Evolutionary conservation across 2,113 vertebrate genomes (phyloP), one percentile per base, ranked within the genome.

Genomic region (Polypterus senegalus): DNA sequence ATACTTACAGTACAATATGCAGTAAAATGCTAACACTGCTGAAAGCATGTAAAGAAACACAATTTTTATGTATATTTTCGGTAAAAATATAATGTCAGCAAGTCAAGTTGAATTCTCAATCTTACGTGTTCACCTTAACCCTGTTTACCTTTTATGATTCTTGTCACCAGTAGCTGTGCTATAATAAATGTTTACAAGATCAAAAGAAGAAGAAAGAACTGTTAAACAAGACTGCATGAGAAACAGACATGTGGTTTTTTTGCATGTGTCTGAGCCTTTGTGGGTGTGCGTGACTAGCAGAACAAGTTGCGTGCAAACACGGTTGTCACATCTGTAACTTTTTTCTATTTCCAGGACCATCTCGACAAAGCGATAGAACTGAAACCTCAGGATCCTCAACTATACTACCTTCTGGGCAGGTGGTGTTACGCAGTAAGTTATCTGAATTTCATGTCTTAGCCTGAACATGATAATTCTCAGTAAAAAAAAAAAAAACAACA

Each of bases 351-450:
- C 70, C 72, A 99, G 96, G 87, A 97, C 67, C 96, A 99, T 76
- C 79, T 99, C 76, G 92, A 97, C 77, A 92, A 87, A 84, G 94
- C 95, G 74, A 92, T 95, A 51, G 77, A 91, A 70, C 84, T 98
- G 77, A 89, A 92, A 58, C 96, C 95, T 8, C 81, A 90, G 63
- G 93, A 98, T 75, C 92, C 96, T 1, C 63, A 89, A 73, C 84
- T 92, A 45, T 94, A 97, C 82, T 96, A 97, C 76, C 86, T 99
- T 61, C 82, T 89, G 71, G 96, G 96, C 74, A 92, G 96, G 81
- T 99, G 96, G 85, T 97, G 92, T 78, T 97, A 98, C 54, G 83
- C 88, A 70, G 95, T 99, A 86, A 83, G 95, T 91, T 65, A 47
- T 52, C 3, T 10, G 48, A 62, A 27, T 27, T 9, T 27, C 43